phyloP scores from a whole-genome alignment of 2,113 vertebrate species.

The Coptodon bakossiorum region DNA sequence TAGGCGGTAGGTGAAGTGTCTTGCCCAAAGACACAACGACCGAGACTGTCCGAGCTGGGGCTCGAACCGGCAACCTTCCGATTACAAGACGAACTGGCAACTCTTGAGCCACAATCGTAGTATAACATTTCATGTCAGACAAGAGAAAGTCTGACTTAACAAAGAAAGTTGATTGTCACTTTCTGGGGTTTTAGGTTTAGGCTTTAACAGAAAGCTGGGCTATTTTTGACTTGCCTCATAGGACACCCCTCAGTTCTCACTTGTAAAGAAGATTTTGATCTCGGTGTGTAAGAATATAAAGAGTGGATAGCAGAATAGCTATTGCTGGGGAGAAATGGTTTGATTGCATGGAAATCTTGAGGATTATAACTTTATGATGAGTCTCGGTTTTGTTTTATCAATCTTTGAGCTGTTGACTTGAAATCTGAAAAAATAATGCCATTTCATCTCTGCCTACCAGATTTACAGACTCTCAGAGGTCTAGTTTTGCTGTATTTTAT shows the following conservation, averaged over 20 bases:
- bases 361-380: not conserved
- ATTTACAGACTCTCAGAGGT: not conserved
- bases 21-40: too few species aligned
- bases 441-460: not conserved
- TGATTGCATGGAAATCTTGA: not conserved
- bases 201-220: rapidly evolving
- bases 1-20: too few species aligned
- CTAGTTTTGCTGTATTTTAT: not conserved
- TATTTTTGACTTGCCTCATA: not conserved
- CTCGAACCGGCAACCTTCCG: too few species aligned
- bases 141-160: not conserved
- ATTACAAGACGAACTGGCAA: too few species aligned
- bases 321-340: not conserved
- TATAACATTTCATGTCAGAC: not conserved
- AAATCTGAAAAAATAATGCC: not conserved
- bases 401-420: not conserved
- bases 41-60: too few species aligned
- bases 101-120: too few species aligned
- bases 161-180: not conserved
- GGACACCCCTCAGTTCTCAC: not conserved
- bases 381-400: not conserved
- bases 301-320: rapidly evolving
- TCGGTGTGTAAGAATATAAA: not conserved
- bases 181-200: not conserved
- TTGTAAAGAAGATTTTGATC: not conserved